These are phyloP conservation scores for Trypoxylon attenuatum DNA, from an alignment of 2,888 invertebrate genomes.

Conservation along the genomic window DNA sequence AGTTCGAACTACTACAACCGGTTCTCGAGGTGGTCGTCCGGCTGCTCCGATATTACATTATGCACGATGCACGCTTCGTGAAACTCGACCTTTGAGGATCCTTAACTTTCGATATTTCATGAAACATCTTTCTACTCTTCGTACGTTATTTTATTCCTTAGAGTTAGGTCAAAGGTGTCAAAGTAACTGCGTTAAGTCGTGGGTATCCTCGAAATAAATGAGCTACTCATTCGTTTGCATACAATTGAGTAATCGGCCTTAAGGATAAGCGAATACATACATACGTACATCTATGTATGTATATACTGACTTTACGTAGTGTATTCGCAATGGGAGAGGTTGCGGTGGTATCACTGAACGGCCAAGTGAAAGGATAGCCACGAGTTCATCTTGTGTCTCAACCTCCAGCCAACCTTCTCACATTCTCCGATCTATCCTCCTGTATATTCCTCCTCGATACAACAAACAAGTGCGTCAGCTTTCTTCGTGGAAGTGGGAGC, in stretches of 20 bases:
- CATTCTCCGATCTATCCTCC: conserved; percentile 28
- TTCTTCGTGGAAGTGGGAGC: conserved; percentile 14
- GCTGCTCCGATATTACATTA: conserved; percentile 31
- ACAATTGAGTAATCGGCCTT: conserved; percentile 44
- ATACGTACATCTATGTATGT: conserved; percentile 4
- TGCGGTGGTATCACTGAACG: conserved; percentile 49
- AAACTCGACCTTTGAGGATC: conserved; percentile 22
- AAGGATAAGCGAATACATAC: conserved; percentile 39
- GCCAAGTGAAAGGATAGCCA: conserved; percentile 64
- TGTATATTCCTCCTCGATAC: conserved; percentile 17
- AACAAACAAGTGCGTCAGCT: conserved; percentile 27
- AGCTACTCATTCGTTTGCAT: conserved; percentile 30
- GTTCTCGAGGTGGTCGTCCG: conserved; percentile 19
- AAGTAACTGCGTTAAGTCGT: not conserved
- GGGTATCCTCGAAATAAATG: conserved; percentile 14
- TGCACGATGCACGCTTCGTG: conserved; percentile 9
- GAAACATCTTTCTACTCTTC: too few species aligned
- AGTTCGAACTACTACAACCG: conserved; percentile 42
- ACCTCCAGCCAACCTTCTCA: conserved; percentile 45
- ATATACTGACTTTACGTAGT: too few species aligned
- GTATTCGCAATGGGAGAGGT: conserved; percentile 43
- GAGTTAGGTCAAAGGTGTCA: not conserved
- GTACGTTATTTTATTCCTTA: too few species aligned
- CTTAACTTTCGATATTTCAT: not conserved
- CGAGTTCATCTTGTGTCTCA: conserved; percentile 58